Conservation (phyloP, 1,140 invertebrate genomes). For the Mamestra configurata region DNA sequence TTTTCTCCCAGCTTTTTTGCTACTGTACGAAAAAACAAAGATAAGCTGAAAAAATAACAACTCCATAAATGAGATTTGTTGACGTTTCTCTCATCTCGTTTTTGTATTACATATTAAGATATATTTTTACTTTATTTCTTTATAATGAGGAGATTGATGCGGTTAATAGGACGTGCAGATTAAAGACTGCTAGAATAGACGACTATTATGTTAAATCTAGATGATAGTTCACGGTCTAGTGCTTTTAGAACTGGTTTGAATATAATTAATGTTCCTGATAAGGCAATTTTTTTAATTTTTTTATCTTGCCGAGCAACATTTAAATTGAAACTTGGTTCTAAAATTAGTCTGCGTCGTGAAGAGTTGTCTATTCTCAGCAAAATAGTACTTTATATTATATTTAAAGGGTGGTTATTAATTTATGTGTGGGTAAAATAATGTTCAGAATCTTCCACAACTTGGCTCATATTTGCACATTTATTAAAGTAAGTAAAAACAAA, state of each 20-base stretch:
- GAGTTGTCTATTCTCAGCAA: too few species aligned
- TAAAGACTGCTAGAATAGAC: not conserved
- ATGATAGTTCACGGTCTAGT: constrained; percentile 33
- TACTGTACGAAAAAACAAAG: constrained; percentile 43
- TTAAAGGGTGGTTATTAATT: too few species aligned
- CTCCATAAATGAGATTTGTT: constrained; percentile 44
- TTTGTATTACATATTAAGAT: constrained; percentile 36
- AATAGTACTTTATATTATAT: too few species aligned
- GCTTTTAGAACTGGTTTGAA: constrained; percentile 2
- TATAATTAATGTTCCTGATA: constrained; percentile 18
- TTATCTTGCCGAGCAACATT: too few species aligned
- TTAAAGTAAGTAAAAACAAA: too few species aligned
- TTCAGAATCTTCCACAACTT: too few species aligned
- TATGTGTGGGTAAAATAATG: too few species aligned
- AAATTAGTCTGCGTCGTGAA: too few species aligned
- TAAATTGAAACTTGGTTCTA: too few species aligned
- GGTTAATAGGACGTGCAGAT: constrained; percentile 15
- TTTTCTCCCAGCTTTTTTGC: constrained; percentile 57
- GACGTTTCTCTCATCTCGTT: constrained; percentile 30
- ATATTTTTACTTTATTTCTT: constrained; percentile 10
- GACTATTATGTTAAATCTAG: constrained; percentile 24
- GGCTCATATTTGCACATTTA: too few species aligned
- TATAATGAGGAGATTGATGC: constrained; percentile 30
- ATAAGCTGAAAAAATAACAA: constrained; percentile 50
- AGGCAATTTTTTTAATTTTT: too few species aligned